Percentiles rank a stretch among this genome's conserved stretches.
phyloP scores from a whole-genome alignment of 2,797 vertebrate species.

The Masticophis lateralis region DNA sequence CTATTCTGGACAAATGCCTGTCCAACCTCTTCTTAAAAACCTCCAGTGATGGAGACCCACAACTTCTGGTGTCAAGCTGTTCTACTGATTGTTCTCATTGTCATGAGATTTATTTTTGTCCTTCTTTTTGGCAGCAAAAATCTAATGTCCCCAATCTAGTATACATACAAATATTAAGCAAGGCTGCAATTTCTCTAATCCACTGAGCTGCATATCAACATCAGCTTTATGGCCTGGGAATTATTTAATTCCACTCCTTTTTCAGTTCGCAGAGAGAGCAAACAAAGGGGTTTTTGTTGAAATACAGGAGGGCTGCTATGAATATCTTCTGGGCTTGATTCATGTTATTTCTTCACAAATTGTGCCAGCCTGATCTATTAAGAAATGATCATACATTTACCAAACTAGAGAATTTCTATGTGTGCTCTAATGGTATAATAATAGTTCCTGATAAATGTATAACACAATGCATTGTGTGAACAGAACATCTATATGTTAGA shows the following conservation, averaged over 20 bases:
- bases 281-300: not conserved
- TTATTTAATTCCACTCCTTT: not conserved
- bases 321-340: not conserved
- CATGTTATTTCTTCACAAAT: not conserved
- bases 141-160: not conserved
- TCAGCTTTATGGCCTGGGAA: not conserved
- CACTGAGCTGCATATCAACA: not conserved
- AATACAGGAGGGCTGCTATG: not conserved
- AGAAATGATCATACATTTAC: too few species aligned
- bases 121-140: not conserved
- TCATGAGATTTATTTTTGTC: not conserved
- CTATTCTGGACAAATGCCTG: not conserved
- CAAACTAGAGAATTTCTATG: not conserved
- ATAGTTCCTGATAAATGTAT: not conserved
- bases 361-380: not conserved
- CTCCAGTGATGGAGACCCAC: not conserved
- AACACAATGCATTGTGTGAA: not conserved
- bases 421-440: not conserved
- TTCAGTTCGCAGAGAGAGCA: not conserved
- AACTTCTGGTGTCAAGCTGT: not conserved
- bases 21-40: not conserved
- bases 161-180: not conserved
- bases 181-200: not conserved
- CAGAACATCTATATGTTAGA: not conserved
- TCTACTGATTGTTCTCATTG: not conserved